These are phyloP conservation scores for Apoda limacodes DNA, from an alignment of 2,888 invertebrate genomes.

Conservation along the genomic window DNA sequence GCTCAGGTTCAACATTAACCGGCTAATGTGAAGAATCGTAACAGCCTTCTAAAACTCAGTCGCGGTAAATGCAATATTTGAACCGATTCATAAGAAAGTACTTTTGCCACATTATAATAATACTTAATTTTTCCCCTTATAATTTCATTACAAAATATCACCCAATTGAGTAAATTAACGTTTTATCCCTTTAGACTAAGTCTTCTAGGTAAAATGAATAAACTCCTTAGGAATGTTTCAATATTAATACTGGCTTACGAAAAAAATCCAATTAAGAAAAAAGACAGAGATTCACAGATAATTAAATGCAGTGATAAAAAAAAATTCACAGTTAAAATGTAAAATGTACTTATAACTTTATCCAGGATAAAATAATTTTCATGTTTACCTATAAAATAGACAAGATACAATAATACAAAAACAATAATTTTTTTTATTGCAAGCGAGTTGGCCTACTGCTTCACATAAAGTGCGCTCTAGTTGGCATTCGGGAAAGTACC, in stretches of 20 bases:
- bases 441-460: no score
- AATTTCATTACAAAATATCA: conserved; percentile 53
- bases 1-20: no score
- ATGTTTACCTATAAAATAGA: no score
- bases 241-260: conserved; percentile 50
- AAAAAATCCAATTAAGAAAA: conserved; percentile 22
- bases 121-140: conserved; percentile 31
- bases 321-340: conserved; percentile 8
- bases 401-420: no score
- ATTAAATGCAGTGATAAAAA: conserved; percentile 4
- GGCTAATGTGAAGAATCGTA: no score
- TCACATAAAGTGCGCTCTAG: no score
- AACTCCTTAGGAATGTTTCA: conserved; percentile 64
- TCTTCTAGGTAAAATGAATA: conserved; percentile 36
- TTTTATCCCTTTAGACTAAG: conserved; percentile 33
- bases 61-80: conserved; percentile 52
- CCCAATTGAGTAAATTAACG: conserved; percentile 53
- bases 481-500: no score
- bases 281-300: conserved; percentile 9
- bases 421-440: no score
- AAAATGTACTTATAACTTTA: no score
- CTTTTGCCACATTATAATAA: conserved; percentile 55
- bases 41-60: no score
- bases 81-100: conserved; percentile 31
- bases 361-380: no score